Evolutionary conservation across 1,140 invertebrate genomes (phyloP).

Genomic region (Halesus radiatus): DNA sequence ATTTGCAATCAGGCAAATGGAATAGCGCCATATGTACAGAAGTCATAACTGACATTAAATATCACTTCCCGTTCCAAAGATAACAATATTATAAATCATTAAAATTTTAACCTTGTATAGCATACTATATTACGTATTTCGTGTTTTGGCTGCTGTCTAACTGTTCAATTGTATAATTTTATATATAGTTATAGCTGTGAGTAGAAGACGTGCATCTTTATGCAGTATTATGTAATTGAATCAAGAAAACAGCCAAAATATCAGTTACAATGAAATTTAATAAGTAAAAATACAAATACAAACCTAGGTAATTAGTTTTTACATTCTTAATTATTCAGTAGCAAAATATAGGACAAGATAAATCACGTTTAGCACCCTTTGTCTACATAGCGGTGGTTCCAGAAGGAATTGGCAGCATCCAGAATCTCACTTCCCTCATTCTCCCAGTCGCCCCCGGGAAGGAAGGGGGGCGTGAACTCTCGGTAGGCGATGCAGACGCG

Average conservation of each 20-base stretch:
- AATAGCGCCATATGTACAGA: too few species aligned
- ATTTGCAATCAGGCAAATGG: too few species aligned
- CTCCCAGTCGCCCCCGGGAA: slow-evolving; percentile 73
- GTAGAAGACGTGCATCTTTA: background rate
- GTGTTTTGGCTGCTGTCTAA: too few species aligned
- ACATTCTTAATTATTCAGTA: slow-evolving; percentile 4
- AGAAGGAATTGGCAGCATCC: slow-evolving; percentile 75
- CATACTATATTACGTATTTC: too few species aligned
- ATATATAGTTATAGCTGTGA: too few species aligned
- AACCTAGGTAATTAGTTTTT: slow-evolving; percentile 19
- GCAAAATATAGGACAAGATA: background rate
- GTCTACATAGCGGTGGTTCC: slow-evolving; percentile 59
- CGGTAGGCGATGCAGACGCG: slow-evolving; percentile 94
- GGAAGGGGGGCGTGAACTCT: slow-evolving; percentile 91
- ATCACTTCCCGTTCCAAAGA: too few species aligned
- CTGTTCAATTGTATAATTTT: too few species aligned
- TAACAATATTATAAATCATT: too few species aligned
- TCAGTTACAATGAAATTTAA: slow-evolving; percentile 15
- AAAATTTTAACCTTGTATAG: too few species aligned
- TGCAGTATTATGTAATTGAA: background rate
- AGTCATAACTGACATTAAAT: too few species aligned
- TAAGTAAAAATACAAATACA: slow-evolving; percentile 24
- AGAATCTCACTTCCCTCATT: slow-evolving; percentile 75
- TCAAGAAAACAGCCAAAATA: background rate
- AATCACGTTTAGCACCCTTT: slow-evolving; percentile 37